Percentiles rank a stretch among this genome's conserved stretches.
Evolutionary conservation across 2,797 vertebrate genomes (phyloP).

Genomic region (Gymnocypris eckloni): DNA sequence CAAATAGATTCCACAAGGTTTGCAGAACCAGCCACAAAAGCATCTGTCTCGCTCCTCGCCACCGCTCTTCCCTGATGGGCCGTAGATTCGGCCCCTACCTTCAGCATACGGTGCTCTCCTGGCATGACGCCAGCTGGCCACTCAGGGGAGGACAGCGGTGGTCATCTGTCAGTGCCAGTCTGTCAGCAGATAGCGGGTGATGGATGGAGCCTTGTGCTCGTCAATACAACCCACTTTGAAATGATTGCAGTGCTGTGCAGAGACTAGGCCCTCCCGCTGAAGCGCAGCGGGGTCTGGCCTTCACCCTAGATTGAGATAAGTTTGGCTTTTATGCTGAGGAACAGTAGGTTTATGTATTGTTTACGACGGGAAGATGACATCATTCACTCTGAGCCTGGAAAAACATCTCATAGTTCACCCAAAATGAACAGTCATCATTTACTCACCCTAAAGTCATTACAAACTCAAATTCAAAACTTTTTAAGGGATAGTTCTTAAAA

Average conservation of each 20-base stretch:
- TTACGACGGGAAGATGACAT: not conserved
- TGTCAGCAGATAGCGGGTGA: slow-evolving; percentile 56
- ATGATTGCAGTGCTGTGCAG: slow-evolving; percentile 43
- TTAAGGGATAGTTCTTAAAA: not conserved
- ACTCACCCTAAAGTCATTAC: not conserved
- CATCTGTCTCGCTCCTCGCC: slow-evolving; percentile 24
- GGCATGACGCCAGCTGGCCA: slow-evolving; percentile 37
- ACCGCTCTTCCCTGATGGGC: slow-evolving; percentile 14
- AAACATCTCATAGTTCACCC: not conserved
- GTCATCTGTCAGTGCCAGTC: slow-evolving; percentile 59
- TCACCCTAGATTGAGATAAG: slow-evolving; percentile 8
- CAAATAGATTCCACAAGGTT: slow-evolving; percentile 38
- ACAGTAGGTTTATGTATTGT: not conserved
- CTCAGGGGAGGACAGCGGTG: slow-evolving; percentile 26
- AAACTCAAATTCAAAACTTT: not conserved
- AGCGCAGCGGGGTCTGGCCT: slow-evolving; percentile 1
- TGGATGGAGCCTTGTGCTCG: slow-evolving; percentile 51
- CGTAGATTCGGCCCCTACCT: not conserved
- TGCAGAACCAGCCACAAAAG: slow-evolving; percentile 8
- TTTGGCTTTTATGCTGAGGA: not conserved
- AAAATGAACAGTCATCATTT: not conserved
- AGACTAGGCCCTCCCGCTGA: slow-evolving; percentile 2
- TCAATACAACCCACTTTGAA: slow-evolving; percentile 61
- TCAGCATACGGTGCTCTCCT: slow-evolving; percentile 21
- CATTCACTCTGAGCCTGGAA: not conserved